Percentiles rank a stretch among this genome's conserved stretches.
phyloP scores from a whole-genome alignment of 2,113 vertebrate genomes.

The Scytalopus superciliaris region DNA sequence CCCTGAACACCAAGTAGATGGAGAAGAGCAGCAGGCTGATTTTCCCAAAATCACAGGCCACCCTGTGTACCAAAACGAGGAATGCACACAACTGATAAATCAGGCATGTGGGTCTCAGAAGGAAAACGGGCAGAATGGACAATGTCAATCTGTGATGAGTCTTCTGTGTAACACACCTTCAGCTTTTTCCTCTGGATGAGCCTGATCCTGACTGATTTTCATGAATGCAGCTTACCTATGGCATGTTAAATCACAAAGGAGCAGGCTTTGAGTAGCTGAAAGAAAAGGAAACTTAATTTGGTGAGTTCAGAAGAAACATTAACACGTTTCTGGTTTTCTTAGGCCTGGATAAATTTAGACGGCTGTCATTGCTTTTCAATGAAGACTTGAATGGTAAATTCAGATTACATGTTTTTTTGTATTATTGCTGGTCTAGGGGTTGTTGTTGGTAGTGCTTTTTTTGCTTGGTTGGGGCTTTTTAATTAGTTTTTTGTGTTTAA shows the following conservation, averaged over 20 bases:
- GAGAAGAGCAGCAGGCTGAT: not conserved
- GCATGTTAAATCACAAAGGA: not conserved
- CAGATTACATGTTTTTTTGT: not conserved
- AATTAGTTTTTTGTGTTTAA: not conserved
- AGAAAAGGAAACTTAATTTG: not conserved
- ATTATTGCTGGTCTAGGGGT: fast-evolving
- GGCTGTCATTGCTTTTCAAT: not conserved
- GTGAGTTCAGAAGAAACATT: not conserved
- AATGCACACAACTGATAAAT: not conserved
- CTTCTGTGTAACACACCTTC: not conserved
- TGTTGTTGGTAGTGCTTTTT: not conserved
- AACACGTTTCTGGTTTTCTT: not conserved
- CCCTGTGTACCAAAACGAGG: fast-evolving
- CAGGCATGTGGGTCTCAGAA: not conserved
- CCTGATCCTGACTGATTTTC: not conserved
- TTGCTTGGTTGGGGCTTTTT: not conserved
- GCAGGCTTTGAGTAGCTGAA: fast-evolving
- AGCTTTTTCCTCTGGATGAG: fast-evolving
- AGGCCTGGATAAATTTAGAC: not conserved
- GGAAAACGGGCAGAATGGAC: fast-evolving
- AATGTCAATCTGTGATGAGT: fast-evolving
- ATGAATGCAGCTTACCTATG: not conserved
- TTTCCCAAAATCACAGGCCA: not conserved
- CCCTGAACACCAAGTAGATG: fast-evolving
- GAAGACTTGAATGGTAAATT: not conserved